Evolutionary conservation across 2,113 vertebrate species (phyloP).

Genomic region (Bothrops jararaca): DNA sequence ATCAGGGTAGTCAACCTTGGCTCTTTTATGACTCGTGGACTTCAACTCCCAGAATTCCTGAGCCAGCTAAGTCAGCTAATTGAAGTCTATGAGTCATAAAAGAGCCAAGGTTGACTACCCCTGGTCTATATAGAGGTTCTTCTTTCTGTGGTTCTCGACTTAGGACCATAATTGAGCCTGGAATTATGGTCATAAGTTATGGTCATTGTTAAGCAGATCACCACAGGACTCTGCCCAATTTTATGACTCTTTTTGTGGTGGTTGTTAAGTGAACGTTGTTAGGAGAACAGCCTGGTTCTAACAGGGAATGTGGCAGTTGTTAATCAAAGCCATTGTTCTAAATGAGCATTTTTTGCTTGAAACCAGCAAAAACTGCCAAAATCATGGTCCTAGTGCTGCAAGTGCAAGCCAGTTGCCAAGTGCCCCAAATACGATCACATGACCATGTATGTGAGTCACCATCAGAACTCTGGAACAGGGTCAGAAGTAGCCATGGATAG

Average conservation of each 20-base stretch:
- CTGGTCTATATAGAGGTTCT: background rate
- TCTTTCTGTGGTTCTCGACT: background rate
- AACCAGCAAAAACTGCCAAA: background rate
- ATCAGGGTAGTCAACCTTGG: background rate
- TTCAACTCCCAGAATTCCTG: too few species aligned
- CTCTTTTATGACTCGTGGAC: too few species aligned
- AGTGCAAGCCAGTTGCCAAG: background rate
- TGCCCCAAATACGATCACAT: background rate
- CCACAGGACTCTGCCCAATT: background rate
- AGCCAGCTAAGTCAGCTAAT: too few species aligned
- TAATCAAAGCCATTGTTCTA: background rate
- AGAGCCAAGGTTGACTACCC: too few species aligned
- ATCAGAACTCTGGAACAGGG: background rate
- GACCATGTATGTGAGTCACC: background rate
- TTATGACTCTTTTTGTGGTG: background rate
- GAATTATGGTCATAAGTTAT: background rate
- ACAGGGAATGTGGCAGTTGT: background rate
- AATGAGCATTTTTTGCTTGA: background rate
- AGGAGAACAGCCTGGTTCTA: background rate
- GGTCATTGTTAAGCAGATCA: background rate
- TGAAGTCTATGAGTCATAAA: too few species aligned
- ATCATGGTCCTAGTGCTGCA: background rate
- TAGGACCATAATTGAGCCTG: background rate
- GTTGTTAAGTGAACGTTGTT: background rate
- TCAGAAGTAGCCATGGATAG: background rate